These are phyloP conservation scores for Heliangelus exortis DNA, from an alignment of 2,797 vertebrate species.

Conservation along the genomic window DNA sequence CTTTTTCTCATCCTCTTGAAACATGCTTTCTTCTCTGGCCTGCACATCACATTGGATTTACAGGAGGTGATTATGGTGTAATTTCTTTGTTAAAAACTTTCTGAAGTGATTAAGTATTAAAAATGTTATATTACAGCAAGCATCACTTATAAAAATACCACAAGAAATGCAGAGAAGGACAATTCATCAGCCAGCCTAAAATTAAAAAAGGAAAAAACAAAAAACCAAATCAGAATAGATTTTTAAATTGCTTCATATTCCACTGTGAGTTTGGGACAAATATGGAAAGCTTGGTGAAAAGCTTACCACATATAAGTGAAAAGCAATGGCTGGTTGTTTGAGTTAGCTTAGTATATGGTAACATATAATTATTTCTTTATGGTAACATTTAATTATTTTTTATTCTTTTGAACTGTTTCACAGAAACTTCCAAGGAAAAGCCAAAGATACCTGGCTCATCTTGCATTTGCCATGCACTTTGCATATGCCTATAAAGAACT, in stretches of 20 bases:
- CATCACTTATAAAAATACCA: background rate
- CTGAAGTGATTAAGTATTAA: background rate
- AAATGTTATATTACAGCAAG: background rate
- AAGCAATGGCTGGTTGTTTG: background rate
- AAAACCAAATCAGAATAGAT: background rate
- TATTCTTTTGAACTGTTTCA: background rate
- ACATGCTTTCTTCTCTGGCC: background rate
- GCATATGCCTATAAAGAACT: background rate
- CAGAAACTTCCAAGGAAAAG: background rate
- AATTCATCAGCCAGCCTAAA: background rate
- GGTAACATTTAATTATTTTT: background rate
- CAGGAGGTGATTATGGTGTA: background rate
- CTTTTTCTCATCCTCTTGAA: background rate
- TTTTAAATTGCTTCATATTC: background rate
- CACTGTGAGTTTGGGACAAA: background rate
- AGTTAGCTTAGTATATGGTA: background rate
- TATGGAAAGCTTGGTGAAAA: background rate
- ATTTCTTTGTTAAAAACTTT: background rate
- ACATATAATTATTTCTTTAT: background rate
- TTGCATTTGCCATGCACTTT: background rate
- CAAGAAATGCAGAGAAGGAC: background rate
- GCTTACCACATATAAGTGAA: background rate
- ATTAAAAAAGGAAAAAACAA: background rate
- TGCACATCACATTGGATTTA: background rate
- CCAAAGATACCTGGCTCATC: background rate